Percentiles rank a stretch among this genome's conserved stretches.
Evolutionary conservation across 64 coral and sea anemone genomes (phyloP).

Genomic region (Montipora cactus): DNA sequence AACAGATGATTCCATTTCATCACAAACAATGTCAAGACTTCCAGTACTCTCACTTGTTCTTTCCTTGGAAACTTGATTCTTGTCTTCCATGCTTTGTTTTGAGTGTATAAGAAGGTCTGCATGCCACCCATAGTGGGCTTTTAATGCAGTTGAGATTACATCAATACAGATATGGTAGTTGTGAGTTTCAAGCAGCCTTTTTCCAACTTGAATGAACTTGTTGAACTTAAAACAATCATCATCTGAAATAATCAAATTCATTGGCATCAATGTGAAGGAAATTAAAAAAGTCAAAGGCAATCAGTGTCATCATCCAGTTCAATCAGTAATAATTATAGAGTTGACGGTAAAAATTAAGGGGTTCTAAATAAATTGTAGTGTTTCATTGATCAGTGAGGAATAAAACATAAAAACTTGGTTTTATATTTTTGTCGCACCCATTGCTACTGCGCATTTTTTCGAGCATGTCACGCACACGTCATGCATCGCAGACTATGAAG

Average conservation of each 20-base stretch:
- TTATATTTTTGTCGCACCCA: too few relatives aligned
- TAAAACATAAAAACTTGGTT: too few relatives aligned
- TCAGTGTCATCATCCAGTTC: too few relatives aligned
- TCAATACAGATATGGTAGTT: conserved; percentile 21
- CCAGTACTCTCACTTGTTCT: background rate
- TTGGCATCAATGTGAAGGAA: background rate
- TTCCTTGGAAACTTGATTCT: background rate
- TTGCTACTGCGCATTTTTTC: too few relatives aligned
- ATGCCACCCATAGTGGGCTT: conserved; percentile 41
- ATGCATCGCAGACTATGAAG: too few relatives aligned
- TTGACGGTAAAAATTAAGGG: too few relatives aligned
- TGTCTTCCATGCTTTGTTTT: background rate
- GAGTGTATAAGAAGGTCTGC: background rate
- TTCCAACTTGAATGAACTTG: conserved; percentile 61
- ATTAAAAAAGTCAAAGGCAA: too few relatives aligned
- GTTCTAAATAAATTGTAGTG: too few relatives aligned
- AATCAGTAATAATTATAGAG: too few relatives aligned
- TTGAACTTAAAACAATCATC: conserved; percentile 58
- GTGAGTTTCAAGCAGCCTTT: conserved; percentile 26
- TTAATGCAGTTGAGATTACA: conserved; percentile 42
- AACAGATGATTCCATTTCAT: conserved; percentile 10
- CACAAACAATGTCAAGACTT: background rate
- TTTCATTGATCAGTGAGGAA: too few relatives aligned
- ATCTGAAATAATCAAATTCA: conserved; percentile 21
- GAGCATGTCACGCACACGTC: too few relatives aligned